These are phyloP conservation scores for Synodontis membranacea DNA, from an alignment of 2,113 vertebrate species.

Conservation along the genomic window DNA sequence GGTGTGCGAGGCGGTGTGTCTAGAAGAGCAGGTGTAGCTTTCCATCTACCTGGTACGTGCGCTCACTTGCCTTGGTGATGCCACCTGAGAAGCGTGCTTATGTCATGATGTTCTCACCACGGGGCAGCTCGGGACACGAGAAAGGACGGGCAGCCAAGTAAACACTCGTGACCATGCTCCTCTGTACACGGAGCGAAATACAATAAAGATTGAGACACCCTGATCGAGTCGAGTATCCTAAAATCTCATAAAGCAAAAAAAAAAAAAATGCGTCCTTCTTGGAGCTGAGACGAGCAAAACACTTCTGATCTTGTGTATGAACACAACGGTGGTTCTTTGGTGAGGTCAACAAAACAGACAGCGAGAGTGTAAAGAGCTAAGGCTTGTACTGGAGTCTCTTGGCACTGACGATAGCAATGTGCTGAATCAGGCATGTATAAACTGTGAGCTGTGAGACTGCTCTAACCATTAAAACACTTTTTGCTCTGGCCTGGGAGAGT, in stretches of 20 bases:
- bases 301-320: neutral
- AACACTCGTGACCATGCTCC: neutral
- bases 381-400: slow-evolving; percentile 5
- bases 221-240: neutral
- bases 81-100: neutral
- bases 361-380: slow-evolving; percentile 7
- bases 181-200: neutral
- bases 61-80: neutral
- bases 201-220: neutral
- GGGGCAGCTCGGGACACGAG: neutral
- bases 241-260: neutral
- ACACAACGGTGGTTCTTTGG: neutral
- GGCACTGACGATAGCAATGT: neutral
- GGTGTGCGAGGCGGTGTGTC: neutral
- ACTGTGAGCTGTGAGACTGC: slow-evolving; percentile 6
- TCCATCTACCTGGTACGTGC: neutral
- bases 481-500: neutral
- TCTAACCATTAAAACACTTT: slow-evolving; percentile 20
- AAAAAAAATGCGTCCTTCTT: neutral
- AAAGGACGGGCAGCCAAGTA: neutral
- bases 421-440: neutral
- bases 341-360: neutral
- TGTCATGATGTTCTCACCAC: neutral
- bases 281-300: neutral
- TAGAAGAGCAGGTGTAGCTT: neutral